Base-by-base conservation (phyloP, 2,113 vertebrate species). In the Sturnira hondurensis region DNA sequence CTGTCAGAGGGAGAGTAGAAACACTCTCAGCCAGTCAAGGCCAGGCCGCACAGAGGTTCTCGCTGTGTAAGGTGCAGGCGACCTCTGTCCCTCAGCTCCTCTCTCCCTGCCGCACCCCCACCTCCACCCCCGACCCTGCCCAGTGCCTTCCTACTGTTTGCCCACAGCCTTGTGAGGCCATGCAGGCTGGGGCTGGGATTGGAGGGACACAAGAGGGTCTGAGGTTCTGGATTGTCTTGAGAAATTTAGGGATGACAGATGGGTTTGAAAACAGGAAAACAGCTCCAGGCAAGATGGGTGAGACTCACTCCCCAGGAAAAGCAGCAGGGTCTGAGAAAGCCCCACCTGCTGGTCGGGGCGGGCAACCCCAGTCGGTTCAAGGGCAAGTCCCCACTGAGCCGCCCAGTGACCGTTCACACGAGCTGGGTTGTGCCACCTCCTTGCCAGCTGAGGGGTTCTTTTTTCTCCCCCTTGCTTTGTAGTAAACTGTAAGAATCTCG, bases 401-500 rank as follows among this genome's bases (percentile, higher is more conserved):
- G 47, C 43, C 22, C 2, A 31, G 1, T 20, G 4, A 26, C 20
- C 63, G 47, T 20, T 82, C 61, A 86, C 74, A 70, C 8, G 13
- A n/a, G 47, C 73, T 28, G 22, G 47, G 11, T 7, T 26, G 54
- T 58, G 38, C 80, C 56, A 38, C 86, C 78, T 61, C n/a, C 0
- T 24, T 63, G n/a, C 86, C 63, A 70, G 74, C 82, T n/a, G 12
- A 81, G 74, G 76, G 24, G 31, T 73, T 82, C 73, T 82, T 73
- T 71, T 58, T 67, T 19, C 58, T 52, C 80, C 74, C 38, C 50
- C 82, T 90, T 0, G 0, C 73, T 93, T 76, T 78, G 73, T 92
- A 82, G 81, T 96, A 88, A 95, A 87, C 54, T 70, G 77, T 87
- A 90, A 52, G 86, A 78, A 19, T 80, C 94, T 96, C 33, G 20